Evolutionary conservation across 2,888 invertebrate genomes (phyloP), one percentile per base, ranked within the genome.

Genomic region (Drosophila setosimentum): DNA sequence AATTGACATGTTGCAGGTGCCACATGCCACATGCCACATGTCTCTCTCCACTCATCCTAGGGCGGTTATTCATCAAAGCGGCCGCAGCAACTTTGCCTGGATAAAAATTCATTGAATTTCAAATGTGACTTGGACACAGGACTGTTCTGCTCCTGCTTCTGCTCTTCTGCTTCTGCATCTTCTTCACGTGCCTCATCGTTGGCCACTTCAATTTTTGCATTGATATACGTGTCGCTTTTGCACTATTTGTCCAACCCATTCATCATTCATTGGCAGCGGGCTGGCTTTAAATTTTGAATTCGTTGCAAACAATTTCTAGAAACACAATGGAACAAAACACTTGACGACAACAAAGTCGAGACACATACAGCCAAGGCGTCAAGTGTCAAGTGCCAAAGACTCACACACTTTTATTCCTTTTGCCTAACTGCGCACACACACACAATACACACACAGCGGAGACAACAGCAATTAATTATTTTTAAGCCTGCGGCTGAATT

Each of bases 51-150:
- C 42, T 65, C 45, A 49, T 63, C 62, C 53, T 71, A 45, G 45
- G 49, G 66, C 63, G 71, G 81, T 74, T 74, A 86, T 86, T 88
- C 85, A 86, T 88, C 84, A 81, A 80, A 80, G 76, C 24, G 45
- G 24, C 81, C 80, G 63, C 79, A 78, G 37, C 60, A 71, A 72
- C 68, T 78, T 72, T 68, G 58, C 57, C 74, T 83, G 78, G 83
- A 89, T 89, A 87, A 90, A 91, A 91, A 91, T 91, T 91, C 91
- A 91, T 91, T 91, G 91, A 91, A 91, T 91, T 91, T 90, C 83
- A 91, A 91, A 91, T 91, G 87, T 77, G 82, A 82, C 74, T 86
- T 73, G 85, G 63, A 61, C 74, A 63, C 35, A 54, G 49, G 29
- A 8, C n/a, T 29, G n/a, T 18, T 29, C 37, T 3, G 3, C n/a